A percentile compares a stretch with the other conserved stretches of the same genome.
Conservation (phyloP, 2,797 vertebrate genomes). For the Jordanella pulchra region DNA sequence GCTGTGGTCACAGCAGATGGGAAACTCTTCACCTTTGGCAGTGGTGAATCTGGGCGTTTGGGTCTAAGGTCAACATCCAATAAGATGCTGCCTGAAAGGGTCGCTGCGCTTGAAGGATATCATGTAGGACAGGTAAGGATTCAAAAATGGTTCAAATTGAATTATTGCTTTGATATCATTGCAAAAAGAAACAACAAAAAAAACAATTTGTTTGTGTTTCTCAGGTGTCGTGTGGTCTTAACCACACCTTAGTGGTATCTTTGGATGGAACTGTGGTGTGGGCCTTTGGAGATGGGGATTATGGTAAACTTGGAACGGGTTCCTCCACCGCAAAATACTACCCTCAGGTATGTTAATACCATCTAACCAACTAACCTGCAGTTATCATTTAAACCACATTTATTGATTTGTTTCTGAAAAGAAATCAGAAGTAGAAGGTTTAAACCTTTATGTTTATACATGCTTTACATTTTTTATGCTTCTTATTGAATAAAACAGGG, state of each 20-base stretch:
- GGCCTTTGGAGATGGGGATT: conserved; percentile 86
- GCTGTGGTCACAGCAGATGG: conserved; percentile 84
- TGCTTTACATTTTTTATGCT: conserved; percentile 7
- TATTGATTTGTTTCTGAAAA: background rate
- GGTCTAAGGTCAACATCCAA: conserved; percentile 85
- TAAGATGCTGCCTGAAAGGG: conserved; percentile 85
- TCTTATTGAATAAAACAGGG: background rate
- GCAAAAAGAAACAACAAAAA: background rate
- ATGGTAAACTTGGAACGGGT: conserved; percentile 83
- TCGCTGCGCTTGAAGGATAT: conserved; percentile 81
- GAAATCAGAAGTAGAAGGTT: background rate
- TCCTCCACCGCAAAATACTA: conserved; percentile 84
- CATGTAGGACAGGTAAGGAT: conserved; percentile 79
- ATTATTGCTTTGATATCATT: background rate
- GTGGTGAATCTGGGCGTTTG: conserved; percentile 84
- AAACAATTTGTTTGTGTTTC: conserved; percentile 3
- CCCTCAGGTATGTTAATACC: conserved; percentile 74
- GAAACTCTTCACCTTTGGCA: conserved; percentile 85
- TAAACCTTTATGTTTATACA: background rate
- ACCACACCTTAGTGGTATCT: conserved; percentile 83
- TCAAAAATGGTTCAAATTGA: background rate
- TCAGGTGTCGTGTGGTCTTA: conserved; percentile 85
- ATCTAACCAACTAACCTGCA: background rate
- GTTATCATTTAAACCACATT: background rate
- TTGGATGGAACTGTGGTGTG: conserved; percentile 82